phyloP scores from a whole-genome alignment of 2,797 vertebrate genomes.

The Pyrocephalus nanus region DNA sequence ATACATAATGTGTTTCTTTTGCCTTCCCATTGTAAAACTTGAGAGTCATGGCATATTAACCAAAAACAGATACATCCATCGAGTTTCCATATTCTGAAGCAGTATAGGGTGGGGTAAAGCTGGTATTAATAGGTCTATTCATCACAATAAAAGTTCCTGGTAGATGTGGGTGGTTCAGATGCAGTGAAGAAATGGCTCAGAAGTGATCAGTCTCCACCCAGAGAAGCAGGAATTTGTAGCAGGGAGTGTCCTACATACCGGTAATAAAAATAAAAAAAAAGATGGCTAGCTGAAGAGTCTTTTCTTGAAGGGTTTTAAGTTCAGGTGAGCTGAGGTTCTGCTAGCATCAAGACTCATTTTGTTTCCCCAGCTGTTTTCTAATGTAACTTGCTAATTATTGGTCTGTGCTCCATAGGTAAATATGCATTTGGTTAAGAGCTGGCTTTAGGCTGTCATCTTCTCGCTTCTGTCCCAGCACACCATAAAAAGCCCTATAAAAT shows the following conservation, averaged over 20 bases:
- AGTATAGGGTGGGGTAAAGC: slow-evolving; percentile 53
- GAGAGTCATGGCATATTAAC: slow-evolving; percentile 39
- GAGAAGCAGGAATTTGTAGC: slow-evolving; percentile 33
- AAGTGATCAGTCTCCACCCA: slow-evolving; percentile 57
- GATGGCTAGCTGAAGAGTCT: not conserved
- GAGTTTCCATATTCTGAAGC: slow-evolving; percentile 56
- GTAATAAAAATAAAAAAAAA: slow-evolving; percentile 9
- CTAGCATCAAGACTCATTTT: not conserved
- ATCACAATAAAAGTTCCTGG: slow-evolving; percentile 56
- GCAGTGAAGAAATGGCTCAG: slow-evolving; percentile 54
- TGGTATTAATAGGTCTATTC: slow-evolving; percentile 62
- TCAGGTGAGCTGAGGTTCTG: slow-evolving; percentile 16
- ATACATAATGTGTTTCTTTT: slow-evolving; percentile 21
- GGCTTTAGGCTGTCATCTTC: slow-evolving; percentile 11
- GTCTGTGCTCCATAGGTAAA: not conserved
- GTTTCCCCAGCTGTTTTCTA: not conserved
- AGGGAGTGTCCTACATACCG: slow-evolving; percentile 40
- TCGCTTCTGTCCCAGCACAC: not conserved
- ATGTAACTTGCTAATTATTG: not conserved
- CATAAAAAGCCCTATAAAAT: slow-evolving; percentile 48
- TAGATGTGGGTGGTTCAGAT: slow-evolving; percentile 50
- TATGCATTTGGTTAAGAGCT: slow-evolving; percentile 44
- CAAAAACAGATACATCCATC: slow-evolving; percentile 52
- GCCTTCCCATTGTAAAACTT: slow-evolving; percentile 55
- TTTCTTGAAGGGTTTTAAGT: slow-evolving; percentile 21